Evolutionary conservation across 2,888 invertebrate genomes (phyloP), one percentile per base, ranked within the genome.

Genomic region (Eledona agricola): DNA sequence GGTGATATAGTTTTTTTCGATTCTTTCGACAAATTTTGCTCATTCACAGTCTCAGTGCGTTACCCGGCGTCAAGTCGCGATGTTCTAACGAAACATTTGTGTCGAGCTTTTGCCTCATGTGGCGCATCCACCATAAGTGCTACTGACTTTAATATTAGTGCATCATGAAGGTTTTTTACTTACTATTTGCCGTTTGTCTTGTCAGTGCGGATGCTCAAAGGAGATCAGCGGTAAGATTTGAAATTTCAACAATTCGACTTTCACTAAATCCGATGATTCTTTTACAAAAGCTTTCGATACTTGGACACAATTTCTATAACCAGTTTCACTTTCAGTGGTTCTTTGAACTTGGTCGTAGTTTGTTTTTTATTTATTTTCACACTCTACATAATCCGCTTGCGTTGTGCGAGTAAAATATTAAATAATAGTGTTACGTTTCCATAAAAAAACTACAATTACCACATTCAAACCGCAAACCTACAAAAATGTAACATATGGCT

Each of bases 31-130:
- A 25, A 45, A 45, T 20, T 42, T 31, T 29, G 23, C 25, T 45
- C 45, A 45, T 45, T 34, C 45, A 45, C 25, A 32, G 45, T 45
- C 22, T 45, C 43, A 45, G 34, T 34, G 34, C 45, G 45, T 23
- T 45, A 40, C 11, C 20, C 43, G 31, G 29, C 31, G 43, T 43
- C 35, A 31, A 25, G 43, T 2, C 45, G 34, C 34, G 32, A 45
- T 45, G 45, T 26, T 45, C 45, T 19, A n/a, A n/a, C n/a, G n/a
- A n/a, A n/a, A n/a, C n/a, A n/a, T n/a, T n/a, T n/a, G n/a, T n/a
- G n/a, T n/a, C n/a, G n/a, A n/a, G n/a, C n/a, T n/a, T 5, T 19
- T 19, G 20, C 4, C 5, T 4, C 4, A 5, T 19, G 20, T 32
- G 34, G 45, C 45, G 34, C 34, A 12, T 45, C 34, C 34, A 45